These are phyloP conservation scores for Lutjanus campechanus DNA, from an alignment of 2,797 vertebrate species.

Conservation along the genomic window DNA sequence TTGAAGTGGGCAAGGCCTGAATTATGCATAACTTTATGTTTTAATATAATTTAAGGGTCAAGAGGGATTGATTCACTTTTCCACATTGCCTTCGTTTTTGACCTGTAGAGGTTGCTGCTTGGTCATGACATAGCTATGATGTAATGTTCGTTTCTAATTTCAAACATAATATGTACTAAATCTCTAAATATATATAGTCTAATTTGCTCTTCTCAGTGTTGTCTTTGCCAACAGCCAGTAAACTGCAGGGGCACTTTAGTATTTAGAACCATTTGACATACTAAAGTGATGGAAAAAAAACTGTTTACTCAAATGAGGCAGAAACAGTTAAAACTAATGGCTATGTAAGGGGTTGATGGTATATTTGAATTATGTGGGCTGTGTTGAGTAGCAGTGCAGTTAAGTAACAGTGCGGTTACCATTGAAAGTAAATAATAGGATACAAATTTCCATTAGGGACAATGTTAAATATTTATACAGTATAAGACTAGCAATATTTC, in stretches of 20 bases:
- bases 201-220: neutral
- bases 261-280: slow-evolving; percentile 20
- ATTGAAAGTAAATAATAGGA: neutral
- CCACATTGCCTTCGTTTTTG: too few species aligned
- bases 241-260: slow-evolving; percentile 10
- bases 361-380: slow-evolving; percentile 5
- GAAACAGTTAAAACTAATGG: slow-evolving; percentile 27
- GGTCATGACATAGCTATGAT: neutral
- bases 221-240: slow-evolving; percentile 32
- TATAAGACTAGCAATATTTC: neutral
- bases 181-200: neutral
- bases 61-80: too few species aligned
- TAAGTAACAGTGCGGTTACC: neutral
- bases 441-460: neutral
- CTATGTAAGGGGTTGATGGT: neutral
- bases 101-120: too few species aligned
- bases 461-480: neutral
- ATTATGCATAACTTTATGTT: too few species aligned
- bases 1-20: too few species aligned
- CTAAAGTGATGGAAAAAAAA: slow-evolving; percentile 19
- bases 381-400: slow-evolving; percentile 14
- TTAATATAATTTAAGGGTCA: too few species aligned
- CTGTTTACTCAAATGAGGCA: slow-evolving; percentile 43
- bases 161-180: neutral
- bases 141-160: neutral